These are phyloP conservation scores for Etia nguti DNA, from an alignment of 2,113 vertebrate genomes.

Conservation along the genomic window DNA sequence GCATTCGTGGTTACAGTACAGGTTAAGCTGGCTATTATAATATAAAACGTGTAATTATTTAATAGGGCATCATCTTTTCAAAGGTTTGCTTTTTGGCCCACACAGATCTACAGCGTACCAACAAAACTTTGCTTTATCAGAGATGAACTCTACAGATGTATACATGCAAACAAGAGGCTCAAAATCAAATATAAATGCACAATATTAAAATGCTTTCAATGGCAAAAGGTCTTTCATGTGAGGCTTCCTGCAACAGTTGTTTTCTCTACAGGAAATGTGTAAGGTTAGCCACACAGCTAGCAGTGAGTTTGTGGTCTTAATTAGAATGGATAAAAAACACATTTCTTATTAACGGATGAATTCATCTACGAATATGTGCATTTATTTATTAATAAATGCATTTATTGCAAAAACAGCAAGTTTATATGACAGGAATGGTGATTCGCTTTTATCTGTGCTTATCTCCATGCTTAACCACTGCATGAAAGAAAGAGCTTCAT, in stretches of 20 bases:
- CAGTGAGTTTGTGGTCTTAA: not conserved
- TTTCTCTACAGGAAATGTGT: conserved; percentile 36
- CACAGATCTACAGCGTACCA: not conserved
- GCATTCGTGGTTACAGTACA: not conserved
- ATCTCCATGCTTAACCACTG: not conserved
- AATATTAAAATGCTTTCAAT: not conserved
- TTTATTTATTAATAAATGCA: not conserved
- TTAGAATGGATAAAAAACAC: not conserved
- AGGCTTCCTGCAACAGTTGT: not conserved
- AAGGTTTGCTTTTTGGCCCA: not conserved
- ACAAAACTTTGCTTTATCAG: not conserved
- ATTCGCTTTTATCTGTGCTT: not conserved
- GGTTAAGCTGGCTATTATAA: not conserved
- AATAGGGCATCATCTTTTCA: not conserved
- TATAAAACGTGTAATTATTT: not conserved
- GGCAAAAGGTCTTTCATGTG: not conserved
- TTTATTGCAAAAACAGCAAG: not conserved
- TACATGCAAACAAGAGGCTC: not conserved
- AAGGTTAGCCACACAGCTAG: not conserved
- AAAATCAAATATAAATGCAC: accelerated
- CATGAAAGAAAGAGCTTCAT: not conserved
- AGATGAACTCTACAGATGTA: not conserved
- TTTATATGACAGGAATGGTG: not conserved
- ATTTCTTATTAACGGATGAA: not conserved
- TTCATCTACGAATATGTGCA: no score